Conservation (phyloP, 2,888 invertebrate species). For the Drosophila maculinotata region DNA sequence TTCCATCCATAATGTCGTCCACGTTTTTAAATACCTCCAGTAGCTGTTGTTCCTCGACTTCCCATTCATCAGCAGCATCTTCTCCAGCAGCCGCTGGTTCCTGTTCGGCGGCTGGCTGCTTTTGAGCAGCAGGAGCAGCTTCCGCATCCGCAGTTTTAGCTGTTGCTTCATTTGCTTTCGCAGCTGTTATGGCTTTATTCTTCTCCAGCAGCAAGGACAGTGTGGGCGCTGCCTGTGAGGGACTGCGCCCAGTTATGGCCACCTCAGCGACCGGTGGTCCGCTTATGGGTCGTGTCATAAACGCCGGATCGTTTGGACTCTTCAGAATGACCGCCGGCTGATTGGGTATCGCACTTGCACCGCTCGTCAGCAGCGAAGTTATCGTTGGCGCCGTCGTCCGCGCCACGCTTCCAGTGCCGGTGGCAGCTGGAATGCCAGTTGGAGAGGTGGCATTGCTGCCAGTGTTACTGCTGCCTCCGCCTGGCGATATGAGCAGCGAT, state of each 20-base stretch:
- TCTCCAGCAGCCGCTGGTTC: not conserved
- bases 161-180: slow-evolving; percentile 25
- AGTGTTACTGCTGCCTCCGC: slow-evolving; percentile 65
- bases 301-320: slow-evolving; percentile 67
- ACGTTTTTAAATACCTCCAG: slow-evolving; percentile 84
- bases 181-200: slow-evolving; percentile 74
- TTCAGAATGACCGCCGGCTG: slow-evolving; percentile 73
- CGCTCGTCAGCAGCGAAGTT: slow-evolving; percentile 84
- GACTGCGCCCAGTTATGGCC: slow-evolving; percentile 83
- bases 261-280: slow-evolving; percentile 79
- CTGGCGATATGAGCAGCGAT: slow-evolving; percentile 90
- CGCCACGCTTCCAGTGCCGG: slow-evolving; percentile 60
- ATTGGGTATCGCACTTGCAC: slow-evolving; percentile 69
- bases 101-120: slow-evolving; percentile 21
- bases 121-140: slow-evolving; percentile 35
- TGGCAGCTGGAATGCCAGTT: not conserved
- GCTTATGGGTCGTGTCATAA: slow-evolving; percentile 82
- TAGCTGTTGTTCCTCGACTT: slow-evolving; percentile 83
- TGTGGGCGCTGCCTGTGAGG: slow-evolving; percentile 90
- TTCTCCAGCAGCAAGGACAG: slow-evolving; percentile 90
- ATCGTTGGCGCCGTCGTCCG: slow-evolving; percentile 84
- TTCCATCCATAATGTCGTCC: slow-evolving; percentile 83
- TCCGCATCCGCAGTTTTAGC: slow-evolving; percentile 20
- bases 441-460: slow-evolving; percentile 72
- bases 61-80: slow-evolving; percentile 65